These are phyloP conservation scores for Troides aeacus DNA, from an alignment of 2,888 invertebrate genomes.

Conservation along the genomic window DNA sequence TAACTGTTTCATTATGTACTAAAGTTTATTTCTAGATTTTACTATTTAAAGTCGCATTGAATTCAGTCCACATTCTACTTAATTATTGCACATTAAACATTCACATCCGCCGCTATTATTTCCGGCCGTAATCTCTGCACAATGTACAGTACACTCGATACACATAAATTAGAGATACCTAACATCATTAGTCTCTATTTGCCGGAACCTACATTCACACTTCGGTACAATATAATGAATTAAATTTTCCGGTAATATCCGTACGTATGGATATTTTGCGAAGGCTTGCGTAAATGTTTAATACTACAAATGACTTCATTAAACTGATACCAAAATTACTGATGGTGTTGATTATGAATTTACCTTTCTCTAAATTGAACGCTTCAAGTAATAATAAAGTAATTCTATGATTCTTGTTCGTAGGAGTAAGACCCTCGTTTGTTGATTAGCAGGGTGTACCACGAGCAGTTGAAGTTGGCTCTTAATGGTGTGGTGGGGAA, in stretches of 20 bases:
- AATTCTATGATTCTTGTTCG: no score
- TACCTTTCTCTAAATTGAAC: no score
- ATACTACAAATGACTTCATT: background rate
- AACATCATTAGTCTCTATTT: constrained; percentile 22
- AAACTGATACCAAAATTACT: background rate
- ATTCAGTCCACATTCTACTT: background rate
- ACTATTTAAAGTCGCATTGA: background rate
- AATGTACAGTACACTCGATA: constrained; percentile 11
- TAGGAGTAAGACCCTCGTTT: no score
- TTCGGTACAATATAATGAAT: constrained; percentile 4
- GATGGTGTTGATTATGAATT: background rate
- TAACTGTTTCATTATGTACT: no score
- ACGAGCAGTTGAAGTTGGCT: no score
- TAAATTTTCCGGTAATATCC: background rate
- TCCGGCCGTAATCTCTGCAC: constrained; percentile 23
- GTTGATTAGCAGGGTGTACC: no score
- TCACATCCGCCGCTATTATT: constrained; percentile 1
- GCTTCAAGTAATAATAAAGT: no score
- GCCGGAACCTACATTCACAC: constrained; percentile 10
- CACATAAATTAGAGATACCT: constrained; percentile 18
- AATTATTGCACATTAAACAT: background rate
- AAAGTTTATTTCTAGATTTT: no score
- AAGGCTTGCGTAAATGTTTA: background rate
- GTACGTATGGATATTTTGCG: background rate
- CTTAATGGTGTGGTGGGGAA: no score